Evolutionary conservation across 2,113 vertebrate species (phyloP), one percentile per base, ranked within the genome.

Genomic region (Salvelinus sp.): DNA sequence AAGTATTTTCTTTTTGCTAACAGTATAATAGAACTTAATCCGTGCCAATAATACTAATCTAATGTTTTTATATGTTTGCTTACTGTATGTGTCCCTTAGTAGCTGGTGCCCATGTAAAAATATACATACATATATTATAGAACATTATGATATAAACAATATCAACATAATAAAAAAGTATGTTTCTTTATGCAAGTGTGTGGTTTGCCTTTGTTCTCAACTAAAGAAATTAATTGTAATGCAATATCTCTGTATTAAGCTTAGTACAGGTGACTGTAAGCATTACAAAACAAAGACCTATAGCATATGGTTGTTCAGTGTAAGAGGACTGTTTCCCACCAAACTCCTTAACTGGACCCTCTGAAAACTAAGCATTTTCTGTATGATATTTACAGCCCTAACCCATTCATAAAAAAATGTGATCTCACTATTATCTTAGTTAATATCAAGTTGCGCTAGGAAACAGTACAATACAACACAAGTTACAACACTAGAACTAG

Each of bases 1-100:
- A 44, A 44, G 38, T 44, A 44, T 44, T 90, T 88, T 54, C 4
- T 44, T 84, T 86, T 89, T 88, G 82, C 79, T 83, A 81, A 88
- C 85, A 87, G 85, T 84, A 81, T 69, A 81, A 79, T 79, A 72
- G 84, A 90, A 90, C 85, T 82, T 94, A 85, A 89, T 94, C 86
- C 76, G 91, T 95, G 93, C 94, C 94, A 93, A 94, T 93, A 94
- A 80, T 88, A 91, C 90, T 54, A 18, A 54, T 93, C 86, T 83
- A 91, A 92, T 95, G 95, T 96, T 97, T 97, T 96, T 96, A 88
- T 96, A 95, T 95, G 93, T 94, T 88, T 91, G 94, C 93, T 91
- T 88, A 90, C 83, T 85, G 81, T 89, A 84, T 79, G 85, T 87
- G 88, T 88, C 86, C 82, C 82, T 87, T 63, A 91, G 94, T 94